Evolutionary conservation across 1,140 invertebrate species (phyloP), one percentile per base, ranked within the genome.

Genomic region (Apis florea): DNA sequence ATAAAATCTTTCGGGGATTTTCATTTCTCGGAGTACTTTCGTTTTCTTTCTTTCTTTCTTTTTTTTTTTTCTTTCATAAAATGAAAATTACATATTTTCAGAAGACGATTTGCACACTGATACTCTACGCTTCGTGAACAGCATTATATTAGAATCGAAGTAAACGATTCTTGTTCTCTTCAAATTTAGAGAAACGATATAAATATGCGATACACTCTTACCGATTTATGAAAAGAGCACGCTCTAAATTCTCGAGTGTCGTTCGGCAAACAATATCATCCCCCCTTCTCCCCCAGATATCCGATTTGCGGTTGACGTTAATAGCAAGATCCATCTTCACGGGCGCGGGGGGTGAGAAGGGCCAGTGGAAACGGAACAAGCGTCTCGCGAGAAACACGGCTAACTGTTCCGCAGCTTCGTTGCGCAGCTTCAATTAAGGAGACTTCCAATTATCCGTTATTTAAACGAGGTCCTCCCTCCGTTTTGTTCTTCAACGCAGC

Each of bases 371-470:
- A 84, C 83, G 73, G 59, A 77, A 68, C 73, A 69, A 64, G 66
- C 70, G 82, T 80, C 83, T 83, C 82, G 63, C 64, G 76, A 72
- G 68, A 89, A 90, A 89, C 90, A 84, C 85, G 85, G 83, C 85
- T 86, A 86, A 88, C 84, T 83, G 84, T 89, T 87, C 87, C 83
- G 84, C 78, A n/a, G n/a, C 85, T 84, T 88, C 87, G 76, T 77
- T 73, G 82, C 85, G 83, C 84, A 75, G 84, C 88, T 91, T 92
- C 90, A 91, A 91, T 92, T 92, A 92, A 92, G 89, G 86, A 85
- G 85, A 85, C 89, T 89, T 85, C 89, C 88, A 90, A 91, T 92
- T 92, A 92, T 92, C 88, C 85, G 89, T 91, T 92, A 92, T 91
- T 92, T 91, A 92, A 92, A 92, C 90, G 89, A 92, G 85, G 72